Evolutionary conservation across 1,140 invertebrate genomes (phyloP).

Genomic region (Zaprionus inermis): DNA sequence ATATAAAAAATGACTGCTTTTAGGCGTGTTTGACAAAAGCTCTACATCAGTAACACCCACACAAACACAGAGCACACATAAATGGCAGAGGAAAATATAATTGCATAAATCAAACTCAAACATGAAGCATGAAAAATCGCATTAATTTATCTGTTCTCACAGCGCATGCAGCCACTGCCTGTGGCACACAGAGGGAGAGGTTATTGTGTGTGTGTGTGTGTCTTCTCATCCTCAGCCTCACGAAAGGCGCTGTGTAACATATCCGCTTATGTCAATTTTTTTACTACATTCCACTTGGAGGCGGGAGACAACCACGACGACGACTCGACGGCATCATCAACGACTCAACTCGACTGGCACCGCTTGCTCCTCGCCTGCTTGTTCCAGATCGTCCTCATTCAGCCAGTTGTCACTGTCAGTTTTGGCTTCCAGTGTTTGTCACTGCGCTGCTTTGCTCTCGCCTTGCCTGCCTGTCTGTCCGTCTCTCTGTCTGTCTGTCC

Average conservation of each 20-base stretch:
- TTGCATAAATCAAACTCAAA: slow-evolving; percentile 83
- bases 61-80: slow-evolving; percentile 13
- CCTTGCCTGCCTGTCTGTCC: slow-evolving; percentile 13
- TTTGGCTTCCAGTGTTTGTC: slow-evolving; percentile 79
- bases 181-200: slow-evolving; percentile 33
- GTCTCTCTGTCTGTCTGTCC: slow-evolving; percentile 8
- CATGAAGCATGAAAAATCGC: slow-evolving; percentile 82
- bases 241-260: slow-evolving; percentile 77
- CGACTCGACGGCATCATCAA: slow-evolving; percentile 64
- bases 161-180: slow-evolving; percentile 67
- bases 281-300: slow-evolving; percentile 41
- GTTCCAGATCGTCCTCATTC: slow-evolving; percentile 51
- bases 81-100: slow-evolving; percentile 66
- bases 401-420: slow-evolving; percentile 81
- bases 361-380: slow-evolving; percentile 1
- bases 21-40: slow-evolving; percentile 81
- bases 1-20: slow-evolving; percentile 80
- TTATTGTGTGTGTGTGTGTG: background rate
- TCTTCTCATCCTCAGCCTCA: slow-evolving; percentile 27
- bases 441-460: slow-evolving; percentile 30
- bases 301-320: background rate
- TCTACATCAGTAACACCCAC: slow-evolving; percentile 56
- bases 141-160: slow-evolving; percentile 83
- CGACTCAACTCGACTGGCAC: slow-evolving; percentile 7
- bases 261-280: slow-evolving; percentile 82